Conservation (phyloP, 1,140 invertebrate species). For the Parapsyche elsis region DNA sequence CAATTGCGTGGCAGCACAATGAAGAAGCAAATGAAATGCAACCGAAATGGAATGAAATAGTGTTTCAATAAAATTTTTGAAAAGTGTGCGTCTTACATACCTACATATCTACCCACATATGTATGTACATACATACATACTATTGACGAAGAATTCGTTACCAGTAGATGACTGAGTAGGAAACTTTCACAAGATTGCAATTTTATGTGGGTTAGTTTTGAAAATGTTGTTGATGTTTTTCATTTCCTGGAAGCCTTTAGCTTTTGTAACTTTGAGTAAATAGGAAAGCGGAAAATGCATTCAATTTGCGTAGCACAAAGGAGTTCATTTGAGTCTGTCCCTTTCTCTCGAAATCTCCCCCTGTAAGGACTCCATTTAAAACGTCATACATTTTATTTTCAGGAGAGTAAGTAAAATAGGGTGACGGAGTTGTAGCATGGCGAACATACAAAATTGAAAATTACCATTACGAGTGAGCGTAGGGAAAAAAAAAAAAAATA, state of each 20-base stretch:
- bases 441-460: constrained; percentile 2
- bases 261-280: constrained; percentile 33
- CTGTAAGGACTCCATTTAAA: constrained; percentile 38
- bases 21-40: constrained; percentile 34
- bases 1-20: constrained; percentile 28
- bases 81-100: no score
- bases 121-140: background rate
- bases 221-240: background rate
- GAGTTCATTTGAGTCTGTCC: constrained; percentile 12
- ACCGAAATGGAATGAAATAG: background rate
- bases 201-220: no score
- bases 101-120: background rate
- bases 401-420: constrained; percentile 37
- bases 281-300: constrained; percentile 44
- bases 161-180: background rate
- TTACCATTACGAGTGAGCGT: background rate
- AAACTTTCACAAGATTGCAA: background rate
- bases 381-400: constrained; percentile 53
- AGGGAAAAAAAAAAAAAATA: no score
- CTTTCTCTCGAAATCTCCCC: background rate
- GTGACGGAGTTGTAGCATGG: background rate
- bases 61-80: background rate
- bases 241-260: background rate
- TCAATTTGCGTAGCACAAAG: constrained; percentile 46
- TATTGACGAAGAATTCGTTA: no score